phyloP scores from a whole-genome alignment of 2,888 invertebrate genomes.

The Melanostoma mellinum region DNA sequence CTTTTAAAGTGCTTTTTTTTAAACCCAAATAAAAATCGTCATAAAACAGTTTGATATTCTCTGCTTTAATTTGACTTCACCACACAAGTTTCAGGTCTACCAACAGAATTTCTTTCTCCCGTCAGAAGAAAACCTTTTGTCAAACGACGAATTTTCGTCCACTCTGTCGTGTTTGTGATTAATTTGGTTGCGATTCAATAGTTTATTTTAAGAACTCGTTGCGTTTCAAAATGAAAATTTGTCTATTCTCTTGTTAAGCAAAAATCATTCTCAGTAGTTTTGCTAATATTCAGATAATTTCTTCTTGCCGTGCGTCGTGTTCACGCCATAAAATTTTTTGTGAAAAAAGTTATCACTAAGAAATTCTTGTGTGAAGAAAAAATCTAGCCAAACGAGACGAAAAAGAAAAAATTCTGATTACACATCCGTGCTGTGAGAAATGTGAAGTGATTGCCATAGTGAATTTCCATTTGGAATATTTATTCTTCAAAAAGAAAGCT shows the following conservation, averaged over 20 bases:
- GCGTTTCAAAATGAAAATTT: constrained; percentile 62
- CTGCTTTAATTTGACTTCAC: neutral
- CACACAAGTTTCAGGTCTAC: constrained; percentile 43
- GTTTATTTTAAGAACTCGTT: constrained; percentile 70
- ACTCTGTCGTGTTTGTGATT: constrained; percentile 53
- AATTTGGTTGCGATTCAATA: constrained; percentile 45
- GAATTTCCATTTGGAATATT: constrained; percentile 48
- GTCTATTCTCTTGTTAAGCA: constrained; percentile 13
- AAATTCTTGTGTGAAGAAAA: constrained; percentile 44
- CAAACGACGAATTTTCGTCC: constrained; percentile 61
- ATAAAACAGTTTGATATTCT: constrained; percentile 27
- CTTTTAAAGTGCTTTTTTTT: no score
- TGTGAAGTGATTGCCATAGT: constrained; percentile 61
- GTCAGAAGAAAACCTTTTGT: constrained; percentile 63
- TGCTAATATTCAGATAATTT: constrained; percentile 23
- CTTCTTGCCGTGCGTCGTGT: constrained; percentile 25
- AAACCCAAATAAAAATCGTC: no score
- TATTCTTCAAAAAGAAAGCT: constrained; percentile 13
- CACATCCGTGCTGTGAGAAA: constrained; percentile 64
- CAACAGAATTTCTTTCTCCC: constrained; percentile 24
- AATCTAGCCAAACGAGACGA: constrained; percentile 40
- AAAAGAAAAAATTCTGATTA: constrained; percentile 52
- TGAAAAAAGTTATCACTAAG: constrained; percentile 24
- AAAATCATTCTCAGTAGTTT: constrained; percentile 31
- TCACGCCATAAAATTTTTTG: constrained; percentile 17